These are phyloP conservation scores for Calliphora vicina DNA, from an alignment of 1,140 invertebrate genomes.

Conservation along the genomic window DNA sequence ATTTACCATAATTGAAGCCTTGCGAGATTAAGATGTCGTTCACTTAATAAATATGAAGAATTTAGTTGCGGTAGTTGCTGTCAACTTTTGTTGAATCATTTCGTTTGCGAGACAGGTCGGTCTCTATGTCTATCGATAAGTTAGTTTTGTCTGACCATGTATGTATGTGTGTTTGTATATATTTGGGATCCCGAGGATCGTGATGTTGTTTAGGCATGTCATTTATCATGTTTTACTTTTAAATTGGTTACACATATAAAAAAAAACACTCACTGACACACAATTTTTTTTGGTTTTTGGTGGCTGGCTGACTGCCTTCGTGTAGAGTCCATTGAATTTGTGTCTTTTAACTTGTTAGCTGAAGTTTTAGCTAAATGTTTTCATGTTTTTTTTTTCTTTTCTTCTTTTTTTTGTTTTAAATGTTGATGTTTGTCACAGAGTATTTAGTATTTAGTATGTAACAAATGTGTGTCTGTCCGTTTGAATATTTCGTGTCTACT, in stretches of 20 bases:
- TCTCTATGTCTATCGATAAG: not conserved
- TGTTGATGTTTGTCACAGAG: no score
- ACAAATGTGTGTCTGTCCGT: no score
- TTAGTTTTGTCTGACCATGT: not conserved
- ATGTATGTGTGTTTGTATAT: not conserved
- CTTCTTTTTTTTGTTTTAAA: no score
- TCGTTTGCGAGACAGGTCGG: not conserved
- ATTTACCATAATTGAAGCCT: not conserved
- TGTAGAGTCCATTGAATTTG: no score
- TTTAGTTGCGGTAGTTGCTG: slow-evolving; percentile 16
- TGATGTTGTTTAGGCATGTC: slow-evolving; percentile 28
- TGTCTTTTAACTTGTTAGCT: not conserved
- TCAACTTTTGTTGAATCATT: slow-evolving; percentile 14
- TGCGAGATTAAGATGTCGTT: not conserved
- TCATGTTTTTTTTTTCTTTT: no score
- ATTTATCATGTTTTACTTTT: slow-evolving; percentile 25
- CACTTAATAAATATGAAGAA: not conserved
- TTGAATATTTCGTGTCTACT: not conserved
- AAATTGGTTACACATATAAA: slow-evolving; percentile 14
- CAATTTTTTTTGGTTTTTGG: not conserved
- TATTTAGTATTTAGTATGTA: no score
- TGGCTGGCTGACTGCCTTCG: not conserved
- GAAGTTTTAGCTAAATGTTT: not conserved
- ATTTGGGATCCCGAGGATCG: slow-evolving; percentile 25
- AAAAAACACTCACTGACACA: not conserved